Percentiles rank a stretch among this genome's conserved stretches.
phyloP scores from a whole-genome alignment of 2,888 invertebrate species.

The Cataglyphis altisquamis region DNA sequence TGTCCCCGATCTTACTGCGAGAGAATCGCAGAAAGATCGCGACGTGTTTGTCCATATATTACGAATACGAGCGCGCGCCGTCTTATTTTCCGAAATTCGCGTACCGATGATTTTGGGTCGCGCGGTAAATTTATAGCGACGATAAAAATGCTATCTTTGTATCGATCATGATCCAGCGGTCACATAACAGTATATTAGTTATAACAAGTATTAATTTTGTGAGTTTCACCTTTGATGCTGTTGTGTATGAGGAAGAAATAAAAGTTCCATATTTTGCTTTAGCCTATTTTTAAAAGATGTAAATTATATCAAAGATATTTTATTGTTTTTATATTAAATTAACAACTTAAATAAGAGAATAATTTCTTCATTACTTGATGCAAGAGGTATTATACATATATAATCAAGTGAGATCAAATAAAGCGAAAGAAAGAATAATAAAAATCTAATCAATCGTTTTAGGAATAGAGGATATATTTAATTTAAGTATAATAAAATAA shows the following conservation, averaged over 20 bases:
- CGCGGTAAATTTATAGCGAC: slow-evolving; percentile 35
- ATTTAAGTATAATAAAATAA: too few relatives aligned
- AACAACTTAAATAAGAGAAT: not conserved
- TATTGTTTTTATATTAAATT: not conserved
- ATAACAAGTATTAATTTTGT: slow-evolving; percentile 12
- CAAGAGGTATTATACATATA: not conserved
- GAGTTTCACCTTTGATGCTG: slow-evolving; percentile 15
- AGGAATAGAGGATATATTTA: not conserved
- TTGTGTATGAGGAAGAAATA: not conserved
- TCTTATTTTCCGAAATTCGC: slow-evolving; percentile 48
- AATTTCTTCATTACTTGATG: not conserved
- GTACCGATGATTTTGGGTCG: slow-evolving; percentile 24
- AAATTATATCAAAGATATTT: not conserved
- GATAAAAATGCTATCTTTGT: slow-evolving; percentile 53
- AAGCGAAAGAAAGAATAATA: not conserved
- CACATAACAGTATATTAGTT: slow-evolving; percentile 44
- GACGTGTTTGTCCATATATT: slow-evolving; percentile 40
- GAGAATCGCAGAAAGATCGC: slow-evolving; percentile 26
- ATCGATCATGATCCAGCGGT: slow-evolving; percentile 33
- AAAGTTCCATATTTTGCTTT: not conserved
- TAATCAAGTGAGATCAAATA: not conserved
- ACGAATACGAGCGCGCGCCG: slow-evolving; percentile 40
- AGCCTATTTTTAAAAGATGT: not conserved
- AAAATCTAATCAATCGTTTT: not conserved
- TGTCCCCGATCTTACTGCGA: slow-evolving; percentile 62